Evolutionary conservation across 2,888 invertebrate species (phyloP), one percentile per base, ranked within the genome.

Genomic region (Drosophila demipolita): DNA sequence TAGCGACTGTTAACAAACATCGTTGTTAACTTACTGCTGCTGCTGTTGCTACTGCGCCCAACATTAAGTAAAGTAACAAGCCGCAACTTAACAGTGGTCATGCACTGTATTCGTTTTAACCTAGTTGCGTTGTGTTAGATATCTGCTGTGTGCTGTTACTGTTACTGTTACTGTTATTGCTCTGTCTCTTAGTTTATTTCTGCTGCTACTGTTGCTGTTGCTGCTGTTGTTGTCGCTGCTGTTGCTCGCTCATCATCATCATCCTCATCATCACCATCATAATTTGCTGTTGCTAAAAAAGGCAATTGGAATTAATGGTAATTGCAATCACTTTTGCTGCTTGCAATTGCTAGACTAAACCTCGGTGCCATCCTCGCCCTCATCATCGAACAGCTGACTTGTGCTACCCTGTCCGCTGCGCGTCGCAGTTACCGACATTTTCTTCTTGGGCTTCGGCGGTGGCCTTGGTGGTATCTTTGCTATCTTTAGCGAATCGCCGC

Each of bases 321-420:
- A 58, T 59, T 54, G 54, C 67, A 59, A 62, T 64, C 61, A 63
- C 54, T 11, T 53, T 53, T 17, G 40, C 35, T 40, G 50, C 26
- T 15, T 48, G 40, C 49, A 54, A 66, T 38, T 54, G 80, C 64
- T 66, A 54, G 67, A 80, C 91, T 93, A 97, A 94, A 97, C 97
- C 94, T 97, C 97, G 86, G 97, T 97, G 80, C 97, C 97, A 84
- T 97, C 97, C 91, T 97, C 97, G 35, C 97, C 97, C 93, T 97
- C 97, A 92, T 97, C 97, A 92, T 97, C 97, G 91, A 97, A 97
- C 75, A 97, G 93, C 71, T 97, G 97, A 83, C 96, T 96, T 85
- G 94, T 95, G 71, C 93, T 95, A 48, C 92, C 92, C 62, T 92
- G 92, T 50, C 92, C 92, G 70, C 90, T 90, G 67, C 92, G 92